Conservation (phyloP, 1,140 invertebrate species). For the Cyclina sinensis region DNA sequence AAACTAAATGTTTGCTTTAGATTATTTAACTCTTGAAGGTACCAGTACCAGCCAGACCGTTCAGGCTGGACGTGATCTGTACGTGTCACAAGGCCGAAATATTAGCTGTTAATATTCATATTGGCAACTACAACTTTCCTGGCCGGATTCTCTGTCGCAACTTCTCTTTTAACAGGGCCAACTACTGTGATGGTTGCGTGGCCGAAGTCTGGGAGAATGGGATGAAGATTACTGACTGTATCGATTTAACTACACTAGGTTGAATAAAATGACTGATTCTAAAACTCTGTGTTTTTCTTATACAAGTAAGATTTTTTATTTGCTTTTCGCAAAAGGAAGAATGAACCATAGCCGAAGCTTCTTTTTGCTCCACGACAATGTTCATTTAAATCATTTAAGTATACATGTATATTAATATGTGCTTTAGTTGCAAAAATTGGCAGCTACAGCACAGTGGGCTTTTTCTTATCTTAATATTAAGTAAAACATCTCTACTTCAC, state of each 20-base stretch:
- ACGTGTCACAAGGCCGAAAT: not conserved
- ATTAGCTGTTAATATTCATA: not conserved
- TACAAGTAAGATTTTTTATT: no score
- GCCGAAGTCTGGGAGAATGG: slow-evolving; percentile 10
- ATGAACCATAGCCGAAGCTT: no score
- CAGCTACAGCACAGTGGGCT: no score
- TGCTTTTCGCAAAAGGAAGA: no score
- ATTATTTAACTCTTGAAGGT: not conserved
- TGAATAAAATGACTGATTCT: no score
- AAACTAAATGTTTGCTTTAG: not conserved
- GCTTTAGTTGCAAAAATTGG: no score
- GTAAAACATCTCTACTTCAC: no score
- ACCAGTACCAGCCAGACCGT: not conserved
- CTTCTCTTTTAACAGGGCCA: not conserved
- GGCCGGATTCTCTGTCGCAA: not conserved
- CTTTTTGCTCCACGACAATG: no score
- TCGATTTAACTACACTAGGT: not conserved
- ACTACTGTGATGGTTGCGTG: not conserved
- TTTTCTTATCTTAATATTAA: no score
- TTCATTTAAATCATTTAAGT: no score
- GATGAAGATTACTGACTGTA: not conserved
- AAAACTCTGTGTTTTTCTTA: no score
- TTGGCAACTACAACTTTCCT: not conserved
- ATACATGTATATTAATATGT: no score
- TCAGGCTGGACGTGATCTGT: not conserved